phyloP scores from a whole-genome alignment of 2,797 vertebrate species.

The Kryptolebias ocellatus region DNA sequence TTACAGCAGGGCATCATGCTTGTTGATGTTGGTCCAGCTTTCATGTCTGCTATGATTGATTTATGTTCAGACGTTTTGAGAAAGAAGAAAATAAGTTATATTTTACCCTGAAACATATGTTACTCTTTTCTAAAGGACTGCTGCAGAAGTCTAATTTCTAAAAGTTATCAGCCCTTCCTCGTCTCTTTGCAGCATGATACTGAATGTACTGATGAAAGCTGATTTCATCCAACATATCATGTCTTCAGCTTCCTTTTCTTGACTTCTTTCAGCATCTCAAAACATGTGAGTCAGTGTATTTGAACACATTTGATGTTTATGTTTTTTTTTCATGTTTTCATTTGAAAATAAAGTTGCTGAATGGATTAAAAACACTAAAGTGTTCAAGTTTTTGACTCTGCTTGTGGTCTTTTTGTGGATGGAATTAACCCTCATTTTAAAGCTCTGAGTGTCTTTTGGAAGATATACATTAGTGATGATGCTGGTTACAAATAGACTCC shows the following conservation, averaged over 20 bases:
- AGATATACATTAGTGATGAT: neutral
- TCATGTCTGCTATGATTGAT: too few relatives aligned
- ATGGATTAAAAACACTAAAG: too few relatives aligned
- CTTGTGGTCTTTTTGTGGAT: neutral
- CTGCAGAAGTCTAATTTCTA: neutral
- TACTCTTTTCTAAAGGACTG: too few relatives aligned
- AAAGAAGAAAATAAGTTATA: too few relatives aligned
- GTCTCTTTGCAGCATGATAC: neutral
- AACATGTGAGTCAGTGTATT: slow-evolving; percentile 8
- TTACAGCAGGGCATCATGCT: too few relatives aligned
- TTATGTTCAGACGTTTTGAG: too few relatives aligned
- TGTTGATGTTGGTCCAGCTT: too few relatives aligned
- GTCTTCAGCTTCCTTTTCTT: too few relatives aligned
- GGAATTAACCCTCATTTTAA: neutral
- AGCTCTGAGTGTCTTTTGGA: neutral
- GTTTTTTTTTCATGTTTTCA: neutral
- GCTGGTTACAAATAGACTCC: neutral
- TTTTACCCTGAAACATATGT: too few relatives aligned
- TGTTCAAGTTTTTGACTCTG: neutral
- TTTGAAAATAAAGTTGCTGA: neutral
- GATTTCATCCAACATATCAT: too few relatives aligned
- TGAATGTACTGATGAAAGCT: neutral
- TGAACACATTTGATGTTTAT: neutral
- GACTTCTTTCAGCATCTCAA: slow-evolving; percentile 3
- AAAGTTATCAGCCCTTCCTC: neutral